These are phyloP conservation scores for Drosophila simulans DNA, from an alignment of 1,140 invertebrate species.

Conservation along the genomic window DNA sequence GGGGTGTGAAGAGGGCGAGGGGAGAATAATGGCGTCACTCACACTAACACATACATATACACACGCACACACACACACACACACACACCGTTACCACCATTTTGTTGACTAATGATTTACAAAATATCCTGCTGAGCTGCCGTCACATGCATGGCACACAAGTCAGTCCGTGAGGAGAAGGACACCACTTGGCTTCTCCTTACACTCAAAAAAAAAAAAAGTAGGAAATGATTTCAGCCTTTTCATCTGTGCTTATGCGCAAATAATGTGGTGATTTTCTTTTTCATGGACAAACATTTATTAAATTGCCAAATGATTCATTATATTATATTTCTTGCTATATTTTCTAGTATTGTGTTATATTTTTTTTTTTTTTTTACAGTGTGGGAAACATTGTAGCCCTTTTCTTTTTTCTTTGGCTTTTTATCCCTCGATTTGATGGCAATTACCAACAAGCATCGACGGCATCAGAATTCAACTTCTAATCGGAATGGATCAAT, in stretches of 20 bases:
- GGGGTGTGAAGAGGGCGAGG: slow-evolving; percentile 28
- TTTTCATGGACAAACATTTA: too few relatives aligned
- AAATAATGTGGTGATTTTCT: too few relatives aligned
- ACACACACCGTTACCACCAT: slow-evolving; percentile 7
- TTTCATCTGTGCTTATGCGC: too few relatives aligned
- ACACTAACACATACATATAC: slow-evolving; percentile 6
- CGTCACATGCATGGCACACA: slow-evolving; percentile 49
- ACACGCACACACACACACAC: background rate
- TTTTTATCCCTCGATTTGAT: slow-evolving; percentile 57
- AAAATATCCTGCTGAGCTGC: slow-evolving; percentile 61
- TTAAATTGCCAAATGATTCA: background rate
- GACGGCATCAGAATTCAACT: slow-evolving; percentile 27
- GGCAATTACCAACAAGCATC: slow-evolving; percentile 46
- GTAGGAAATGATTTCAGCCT: too few relatives aligned
- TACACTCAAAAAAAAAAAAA: slow-evolving; percentile 13
- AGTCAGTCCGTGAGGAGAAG: slow-evolving; percentile 22
- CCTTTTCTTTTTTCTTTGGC: slow-evolving; percentile 28
- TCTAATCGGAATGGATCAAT: slow-evolving; percentile 53
- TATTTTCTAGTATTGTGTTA: background rate
- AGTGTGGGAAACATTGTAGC: slow-evolving; percentile 27
- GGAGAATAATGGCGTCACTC: slow-evolving; percentile 49
- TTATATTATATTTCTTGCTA: background rate
- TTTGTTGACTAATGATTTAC: slow-evolving; percentile 65
- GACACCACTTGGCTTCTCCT: slow-evolving; percentile 32
- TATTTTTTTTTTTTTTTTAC: background rate